Conservation (phyloP, 2,113 vertebrate species). For the Anas platyrhynchos region DNA sequence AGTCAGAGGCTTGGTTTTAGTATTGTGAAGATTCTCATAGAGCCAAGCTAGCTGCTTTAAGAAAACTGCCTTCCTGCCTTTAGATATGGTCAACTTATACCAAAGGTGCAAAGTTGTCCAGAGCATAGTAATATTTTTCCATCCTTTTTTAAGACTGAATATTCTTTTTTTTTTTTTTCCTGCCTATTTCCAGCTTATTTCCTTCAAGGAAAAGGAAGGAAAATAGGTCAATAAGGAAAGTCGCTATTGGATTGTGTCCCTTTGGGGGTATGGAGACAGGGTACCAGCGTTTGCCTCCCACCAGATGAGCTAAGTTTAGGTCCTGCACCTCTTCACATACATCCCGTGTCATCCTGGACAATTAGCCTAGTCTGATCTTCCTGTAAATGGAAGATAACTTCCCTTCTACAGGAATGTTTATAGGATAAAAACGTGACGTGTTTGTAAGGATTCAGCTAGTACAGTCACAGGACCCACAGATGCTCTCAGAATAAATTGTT, state of each 20-base stretch:
- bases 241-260: rapidly evolving
- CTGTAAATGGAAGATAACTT: not conserved
- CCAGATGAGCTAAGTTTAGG: not conserved
- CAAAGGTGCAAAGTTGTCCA: not conserved
- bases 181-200: not conserved
- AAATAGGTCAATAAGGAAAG: too few species aligned
- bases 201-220: too few species aligned
- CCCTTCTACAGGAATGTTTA: not conserved
- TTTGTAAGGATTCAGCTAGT: not conserved
- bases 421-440: not conserved
- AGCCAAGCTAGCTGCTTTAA: not conserved
- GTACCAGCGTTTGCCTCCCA: rapidly evolving
- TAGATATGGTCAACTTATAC: not conserved
- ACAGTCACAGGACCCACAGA: rapidly evolving
- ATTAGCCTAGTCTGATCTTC: rapidly evolving
- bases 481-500: not conserved
- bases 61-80: not conserved
- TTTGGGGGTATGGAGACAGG: not conserved
- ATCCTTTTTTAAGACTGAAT: not conserved
- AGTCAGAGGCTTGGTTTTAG: not conserved
- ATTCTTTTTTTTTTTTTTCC: not conserved
- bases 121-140: not conserved
- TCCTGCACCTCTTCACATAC: not conserved
- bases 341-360: not conserved
- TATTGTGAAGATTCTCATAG: not conserved